Evolutionary conservation across 1,140 invertebrate species (phyloP).

Genomic region (Cydia pomonella): DNA sequence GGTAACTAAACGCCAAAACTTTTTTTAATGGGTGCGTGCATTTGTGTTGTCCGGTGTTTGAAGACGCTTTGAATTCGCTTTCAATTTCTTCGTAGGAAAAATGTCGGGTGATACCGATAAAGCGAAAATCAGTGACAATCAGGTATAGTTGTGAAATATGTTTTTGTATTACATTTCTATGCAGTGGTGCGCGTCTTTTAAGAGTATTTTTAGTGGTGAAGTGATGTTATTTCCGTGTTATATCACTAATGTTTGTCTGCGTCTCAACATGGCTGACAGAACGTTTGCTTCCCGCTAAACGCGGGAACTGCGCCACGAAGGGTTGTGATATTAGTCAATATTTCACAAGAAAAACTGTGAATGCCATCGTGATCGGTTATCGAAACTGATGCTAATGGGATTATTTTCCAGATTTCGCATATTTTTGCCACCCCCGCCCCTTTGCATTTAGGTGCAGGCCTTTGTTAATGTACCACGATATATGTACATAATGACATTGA

Average conservation of each 20-base stretch:
- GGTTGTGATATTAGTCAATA: slow-evolving; percentile 74
- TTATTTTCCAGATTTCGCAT: slow-evolving; percentile 73
- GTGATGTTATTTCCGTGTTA: slow-evolving; percentile 80
- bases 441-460: slow-evolving; percentile 78
- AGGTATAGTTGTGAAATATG: slow-evolving; percentile 79
- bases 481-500: slow-evolving; percentile 76
- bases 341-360: slow-evolving; percentile 71
- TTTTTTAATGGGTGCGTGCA: slow-evolving; percentile 78
- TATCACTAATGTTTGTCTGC: slow-evolving; percentile 81
- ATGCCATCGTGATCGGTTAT: slow-evolving; percentile 74
- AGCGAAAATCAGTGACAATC: slow-evolving; percentile 81
- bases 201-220: slow-evolving; percentile 66
- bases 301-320: slow-evolving; percentile 80
- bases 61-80: slow-evolving; percentile 81
- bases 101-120: slow-evolving; percentile 82
- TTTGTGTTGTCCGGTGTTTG: slow-evolving; percentile 80
- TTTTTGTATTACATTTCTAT: slow-evolving; percentile 70
- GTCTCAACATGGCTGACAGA: slow-evolving; percentile 82
- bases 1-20: slow-evolving; percentile 62
- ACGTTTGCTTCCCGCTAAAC: slow-evolving; percentile 81
- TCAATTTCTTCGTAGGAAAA: slow-evolving; percentile 80
- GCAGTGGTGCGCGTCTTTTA: slow-evolving; percentile 67
- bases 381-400: slow-evolving; percentile 76
- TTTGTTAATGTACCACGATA: slow-evolving; percentile 79
- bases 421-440: slow-evolving; percentile 79